Evolutionary conservation across 2,797 vertebrate species (phyloP), one percentile per base, ranked within the genome.

Genomic region (Sebastes paucispinis): DNA sequence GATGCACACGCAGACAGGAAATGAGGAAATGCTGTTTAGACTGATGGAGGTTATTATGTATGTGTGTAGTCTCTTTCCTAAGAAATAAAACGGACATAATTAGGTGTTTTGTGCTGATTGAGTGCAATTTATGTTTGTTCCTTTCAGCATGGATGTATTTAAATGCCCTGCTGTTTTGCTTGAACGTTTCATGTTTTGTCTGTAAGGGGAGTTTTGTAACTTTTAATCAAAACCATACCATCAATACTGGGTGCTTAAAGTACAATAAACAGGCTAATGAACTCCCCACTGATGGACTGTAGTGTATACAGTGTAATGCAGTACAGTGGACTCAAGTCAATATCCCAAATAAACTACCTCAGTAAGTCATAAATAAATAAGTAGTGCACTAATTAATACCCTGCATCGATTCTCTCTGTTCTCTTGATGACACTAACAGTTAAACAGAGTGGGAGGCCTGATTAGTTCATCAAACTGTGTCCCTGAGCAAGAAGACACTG

Each of bases 301-400:
- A 5, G 12, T 50, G 63, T 59, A 69, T 52, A 66, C 25, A 54
- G 65, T 13, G 59, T 24, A 32, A n/a, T 59, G 29, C 68, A 65
- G 73, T 59, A 27, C 63, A 36, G 66, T 55, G 47, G 18, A 58
- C 8, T 16, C 39, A 73, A 52, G 69, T 82, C 77, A 54, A n/a
- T 70, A 73, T 73, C 22, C 75, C 55, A 10, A 74, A 78, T 59
- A 81, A 66, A 75, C 52, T 57, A 67, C 54, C 47, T 69, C 58
- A 64, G 13, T 52, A 34, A 77, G 74, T 86, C 79, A 77, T 86
- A 80, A 87, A 91, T 88, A 82, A 80, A 60, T 77, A 84, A 88
- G 59, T 58, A 77, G 55, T 65, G 29, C n/a, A 58, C 83, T 86
- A 83, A 91, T 87, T 87, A 84, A 85, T 86, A 47, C 73, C 52